Conservation (phyloP, 2,797 vertebrate genomes). For the Pangasius djambal region DNA sequence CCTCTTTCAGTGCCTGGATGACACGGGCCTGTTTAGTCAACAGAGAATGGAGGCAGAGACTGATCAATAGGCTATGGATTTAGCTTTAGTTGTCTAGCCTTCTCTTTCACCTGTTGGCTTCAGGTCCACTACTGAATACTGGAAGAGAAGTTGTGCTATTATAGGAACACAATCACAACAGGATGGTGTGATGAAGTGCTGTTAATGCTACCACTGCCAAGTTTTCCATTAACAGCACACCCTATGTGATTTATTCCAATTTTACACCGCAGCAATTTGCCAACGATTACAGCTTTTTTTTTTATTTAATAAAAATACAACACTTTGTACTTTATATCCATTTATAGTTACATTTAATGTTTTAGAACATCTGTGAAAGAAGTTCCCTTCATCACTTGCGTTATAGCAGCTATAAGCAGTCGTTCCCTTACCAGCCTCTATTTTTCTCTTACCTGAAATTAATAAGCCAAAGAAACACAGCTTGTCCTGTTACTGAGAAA, state of each 20-base stretch:
- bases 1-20: slow-evolving; percentile 35
- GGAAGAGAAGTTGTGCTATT: neutral
- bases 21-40: slow-evolving; percentile 55
- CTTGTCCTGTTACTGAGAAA: neutral
- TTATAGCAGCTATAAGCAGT: neutral
- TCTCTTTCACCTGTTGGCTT: neutral
- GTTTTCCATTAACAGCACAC: neutral
- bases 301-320: neutral
- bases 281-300: neutral
- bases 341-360: neutral
- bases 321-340: neutral
- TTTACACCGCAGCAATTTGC: neutral
- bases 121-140: neutral
- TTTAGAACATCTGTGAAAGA: neutral
- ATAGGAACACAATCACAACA: neutral
- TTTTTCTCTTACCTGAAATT: neutral
- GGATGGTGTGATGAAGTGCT: neutral
- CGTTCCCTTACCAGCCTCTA: neutral
- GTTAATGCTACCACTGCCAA: neutral
- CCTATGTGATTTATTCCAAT: neutral
- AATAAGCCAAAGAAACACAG: neutral
- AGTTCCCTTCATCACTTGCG: neutral
- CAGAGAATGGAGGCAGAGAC: slow-evolving; percentile 31
- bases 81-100: slow-evolving; percentile 17
- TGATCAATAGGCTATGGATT: slow-evolving; percentile 30